Conservation (phyloP, 2,888 invertebrate genomes). For the Latrodectus hesperus region DNA sequence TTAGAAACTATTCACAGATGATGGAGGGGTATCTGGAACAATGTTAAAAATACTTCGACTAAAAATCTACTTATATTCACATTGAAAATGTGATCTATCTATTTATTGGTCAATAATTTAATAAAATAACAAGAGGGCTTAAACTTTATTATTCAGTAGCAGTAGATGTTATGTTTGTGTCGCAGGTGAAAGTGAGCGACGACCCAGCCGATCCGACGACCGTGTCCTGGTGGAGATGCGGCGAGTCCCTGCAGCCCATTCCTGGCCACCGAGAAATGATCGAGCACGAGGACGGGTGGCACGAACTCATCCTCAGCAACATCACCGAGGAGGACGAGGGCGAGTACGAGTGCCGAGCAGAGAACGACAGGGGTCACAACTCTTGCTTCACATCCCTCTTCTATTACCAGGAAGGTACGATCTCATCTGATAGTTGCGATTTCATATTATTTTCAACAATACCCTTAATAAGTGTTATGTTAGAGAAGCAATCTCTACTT, state of each 20-base stretch:
- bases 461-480: too few relatives aligned
- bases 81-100: too few relatives aligned
- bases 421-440: neutral
- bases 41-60: too few relatives aligned
- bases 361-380: slow-evolving; percentile 64
- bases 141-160: too few relatives aligned
- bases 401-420: slow-evolving; percentile 63
- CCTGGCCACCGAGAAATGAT: slow-evolving; percentile 58
- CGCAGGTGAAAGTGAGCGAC: slow-evolving; percentile 57
- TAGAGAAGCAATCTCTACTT: too few relatives aligned
- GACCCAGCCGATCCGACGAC: slow-evolving; percentile 38
- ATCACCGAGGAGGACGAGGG: slow-evolving; percentile 69
- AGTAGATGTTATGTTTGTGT: too few relatives aligned
- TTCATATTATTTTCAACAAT: too few relatives aligned
- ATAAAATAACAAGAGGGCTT: too few relatives aligned
- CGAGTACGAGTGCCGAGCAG: slow-evolving; percentile 69
- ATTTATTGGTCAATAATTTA: too few relatives aligned
- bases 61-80: too few relatives aligned
- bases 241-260: slow-evolving; percentile 56
- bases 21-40: too few relatives aligned
- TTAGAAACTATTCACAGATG: too few relatives aligned
- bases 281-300: slow-evolving; percentile 68
- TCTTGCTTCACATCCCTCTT: slow-evolving; percentile 69
- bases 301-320: slow-evolving; percentile 69
- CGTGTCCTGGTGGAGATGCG: slow-evolving; percentile 68